Evolutionary conservation across 2,113 vertebrate genomes (phyloP).

Genomic region (Leucosticte australis): DNA sequence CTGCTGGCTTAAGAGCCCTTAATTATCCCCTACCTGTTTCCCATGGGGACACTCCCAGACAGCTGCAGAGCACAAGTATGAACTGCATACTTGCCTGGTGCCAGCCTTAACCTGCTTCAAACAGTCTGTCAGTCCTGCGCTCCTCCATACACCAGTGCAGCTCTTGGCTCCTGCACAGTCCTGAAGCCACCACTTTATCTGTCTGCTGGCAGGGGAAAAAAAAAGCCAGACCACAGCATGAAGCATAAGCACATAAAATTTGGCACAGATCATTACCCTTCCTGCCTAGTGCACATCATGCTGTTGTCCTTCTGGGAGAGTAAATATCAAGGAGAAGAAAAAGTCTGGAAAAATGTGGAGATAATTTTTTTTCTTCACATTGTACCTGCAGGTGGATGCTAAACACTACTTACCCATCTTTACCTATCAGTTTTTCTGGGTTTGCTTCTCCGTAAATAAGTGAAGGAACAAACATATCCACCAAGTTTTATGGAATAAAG

Average conservation of each 20-base stretch:
- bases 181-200: background rate
- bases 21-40: background rate
- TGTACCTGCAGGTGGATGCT: background rate
- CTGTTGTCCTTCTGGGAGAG: constrained; percentile 6
- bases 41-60: background rate
- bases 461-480: background rate
- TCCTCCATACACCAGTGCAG: background rate
- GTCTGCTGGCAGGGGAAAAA: background rate
- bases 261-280: constrained; percentile 22
- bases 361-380: background rate
- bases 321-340: background rate
- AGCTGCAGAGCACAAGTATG: background rate
- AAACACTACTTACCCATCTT: background rate
- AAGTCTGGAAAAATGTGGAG: background rate
- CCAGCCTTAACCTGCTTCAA: background rate
- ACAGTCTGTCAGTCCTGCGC: background rate
- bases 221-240: background rate
- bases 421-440: background rate
- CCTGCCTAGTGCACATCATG: background rate
- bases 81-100: background rate
- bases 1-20: background rate
- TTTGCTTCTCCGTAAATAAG: background rate
- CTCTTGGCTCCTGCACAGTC: background rate
- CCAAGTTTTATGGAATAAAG: background rate
- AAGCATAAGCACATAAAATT: constrained; percentile 3